Base-by-base conservation (phyloP, 2,113 vertebrate species). In the Pungitius pungitius region DNA sequence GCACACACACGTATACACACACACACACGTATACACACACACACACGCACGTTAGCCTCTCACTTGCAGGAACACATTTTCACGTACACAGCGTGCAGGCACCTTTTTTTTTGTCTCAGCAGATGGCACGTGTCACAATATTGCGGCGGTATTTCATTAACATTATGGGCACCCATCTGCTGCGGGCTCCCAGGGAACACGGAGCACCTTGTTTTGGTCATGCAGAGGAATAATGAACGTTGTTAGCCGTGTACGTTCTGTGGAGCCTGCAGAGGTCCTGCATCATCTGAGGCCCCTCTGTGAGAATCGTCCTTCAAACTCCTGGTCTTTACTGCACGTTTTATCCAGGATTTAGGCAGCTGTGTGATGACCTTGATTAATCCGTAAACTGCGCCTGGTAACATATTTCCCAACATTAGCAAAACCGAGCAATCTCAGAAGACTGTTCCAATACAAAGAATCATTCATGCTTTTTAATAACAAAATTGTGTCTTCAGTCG, bases 91-190 rank as follows among this genome's bases (percentile, higher is more conserved):
- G 82, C 52, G 20, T 85, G 76, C 39, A 81, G 8, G 69, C 83
- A 85, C 83, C 75, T 89, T 86, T 85, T 87, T 81, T 75, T 89
- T 75, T 81, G 73, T 78, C 88, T 76, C 82, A 83, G 79, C 91
- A 91, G 91, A 92, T 91, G 90, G 90, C 77, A 85, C 80, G 86
- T 89, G 83, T 89, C 89, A 89, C 84, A 84, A 86, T 89, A 88
- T 89, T 90, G 78, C 59, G 13, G 75, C 82, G 81, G 85, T 88
- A 89, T 90, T 91, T 92, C 87, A 88, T 91, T 90, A 88, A 91
- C 89, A 88, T 90, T 86, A 87, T 87, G 83, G 82, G 84, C 86
- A 69, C 88, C 90, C 89, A 89, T 92, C 90, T 91, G 91, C 62
- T 82, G 71, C 82, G 75, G 66, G 60, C 87, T 80, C 81, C 80